A percentile compares a stretch with the other conserved stretches of the same genome.
These are phyloP conservation scores for Dynastes hyllus DNA, from an alignment of 2,888 invertebrate genomes.

Conservation along the genomic window DNA sequence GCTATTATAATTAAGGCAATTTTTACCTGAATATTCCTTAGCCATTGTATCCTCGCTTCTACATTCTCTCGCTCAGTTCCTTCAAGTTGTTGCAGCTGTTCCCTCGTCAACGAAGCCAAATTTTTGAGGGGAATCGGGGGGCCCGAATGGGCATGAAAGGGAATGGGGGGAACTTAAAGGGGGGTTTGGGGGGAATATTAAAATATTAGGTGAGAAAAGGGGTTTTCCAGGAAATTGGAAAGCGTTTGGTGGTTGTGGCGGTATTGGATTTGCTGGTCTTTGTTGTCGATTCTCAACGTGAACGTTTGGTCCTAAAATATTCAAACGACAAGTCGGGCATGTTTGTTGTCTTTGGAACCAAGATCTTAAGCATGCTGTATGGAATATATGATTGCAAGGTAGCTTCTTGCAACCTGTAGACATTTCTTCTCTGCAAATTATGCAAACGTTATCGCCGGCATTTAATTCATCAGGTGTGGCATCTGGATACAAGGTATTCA, in stretches of 20 bases:
- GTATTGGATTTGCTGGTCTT: constrained; percentile 51
- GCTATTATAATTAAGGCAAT: background rate
- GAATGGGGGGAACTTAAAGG: constrained; percentile 73
- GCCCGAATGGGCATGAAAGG: constrained; percentile 74
- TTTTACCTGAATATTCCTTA: constrained; percentile 79
- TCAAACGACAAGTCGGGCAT: constrained; percentile 97
- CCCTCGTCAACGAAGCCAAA: constrained; percentile 83
- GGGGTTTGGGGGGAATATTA: constrained; percentile 70
- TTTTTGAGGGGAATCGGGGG: constrained; percentile 87
- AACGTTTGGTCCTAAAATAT: constrained; percentile 74
- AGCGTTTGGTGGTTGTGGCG: constrained; percentile 55
- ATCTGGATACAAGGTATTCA: constrained; percentile 98
- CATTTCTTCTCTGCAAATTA: constrained; percentile 93
- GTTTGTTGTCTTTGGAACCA: constrained; percentile 99
- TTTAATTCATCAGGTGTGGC: constrained; percentile 94
- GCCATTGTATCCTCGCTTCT: constrained; percentile 90
- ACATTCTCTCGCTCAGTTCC: constrained; percentile 90
- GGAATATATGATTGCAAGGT: constrained; percentile 99
- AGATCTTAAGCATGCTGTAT: constrained; percentile 95
- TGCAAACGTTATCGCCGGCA: constrained; percentile 97
- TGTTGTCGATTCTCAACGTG: constrained; percentile 54
- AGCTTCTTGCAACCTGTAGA: constrained; percentile 90
- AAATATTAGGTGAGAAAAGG: constrained; percentile 60
- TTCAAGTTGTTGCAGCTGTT: constrained; percentile 92
- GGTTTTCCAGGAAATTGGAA: constrained; percentile 57